Percentiles rank a stretch among this genome's conserved stretches.
phyloP scores from a whole-genome alignment of 2,113 vertebrate species.

The Ia io region DNA sequence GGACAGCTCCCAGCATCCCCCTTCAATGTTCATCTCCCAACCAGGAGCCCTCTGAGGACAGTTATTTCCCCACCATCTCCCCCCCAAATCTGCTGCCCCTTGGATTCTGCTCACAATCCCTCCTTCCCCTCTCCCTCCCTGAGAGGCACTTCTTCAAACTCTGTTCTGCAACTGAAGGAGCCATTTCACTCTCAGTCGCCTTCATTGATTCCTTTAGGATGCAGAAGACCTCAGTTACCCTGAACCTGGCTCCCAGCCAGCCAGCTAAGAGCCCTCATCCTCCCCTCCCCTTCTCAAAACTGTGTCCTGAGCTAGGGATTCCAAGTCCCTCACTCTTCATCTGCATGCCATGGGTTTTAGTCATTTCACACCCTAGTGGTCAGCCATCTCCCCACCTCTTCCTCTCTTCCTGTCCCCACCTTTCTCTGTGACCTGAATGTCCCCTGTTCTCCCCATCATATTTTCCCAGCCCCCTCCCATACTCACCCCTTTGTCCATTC shows the following conservation, averaged over 20 bases:
- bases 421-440: background rate
- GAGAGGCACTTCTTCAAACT: background rate
- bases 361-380: background rate
- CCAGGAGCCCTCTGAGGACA: background rate
- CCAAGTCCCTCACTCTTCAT: background rate
- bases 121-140: background rate
- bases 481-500: background rate
- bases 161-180: background rate
- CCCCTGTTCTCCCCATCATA: background rate
- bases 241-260: background rate
- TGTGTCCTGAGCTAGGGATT: background rate
- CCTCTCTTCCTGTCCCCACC: background rate
- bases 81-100: background rate
- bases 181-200: background rate
- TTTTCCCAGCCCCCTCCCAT: background rate
- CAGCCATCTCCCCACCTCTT: background rate
- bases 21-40: accelerated
- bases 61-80: background rate
- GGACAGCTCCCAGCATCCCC: background rate
- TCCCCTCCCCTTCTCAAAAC: background rate
- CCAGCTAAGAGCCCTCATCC: background rate
- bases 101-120: too few species aligned
- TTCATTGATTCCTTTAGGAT: background rate
- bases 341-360: background rate
- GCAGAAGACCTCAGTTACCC: background rate